Conservation (phyloP, 53 echinoderm and acorn worm genomes). For the Glandiceps talaboti region DNA sequence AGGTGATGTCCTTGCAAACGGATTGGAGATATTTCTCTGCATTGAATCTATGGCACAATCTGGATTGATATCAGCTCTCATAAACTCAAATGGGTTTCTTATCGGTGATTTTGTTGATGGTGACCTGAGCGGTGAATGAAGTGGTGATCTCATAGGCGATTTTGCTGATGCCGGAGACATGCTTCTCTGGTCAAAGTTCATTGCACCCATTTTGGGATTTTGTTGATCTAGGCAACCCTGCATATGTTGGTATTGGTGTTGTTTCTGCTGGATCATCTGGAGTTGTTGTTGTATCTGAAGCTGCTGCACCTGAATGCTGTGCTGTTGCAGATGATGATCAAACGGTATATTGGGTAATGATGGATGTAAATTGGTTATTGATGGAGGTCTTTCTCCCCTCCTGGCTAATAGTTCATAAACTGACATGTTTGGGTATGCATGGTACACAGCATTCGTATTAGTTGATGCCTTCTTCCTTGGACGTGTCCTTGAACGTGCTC, state of each 20-base stretch:
- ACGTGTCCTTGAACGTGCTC: background rate
- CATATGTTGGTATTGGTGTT: slow-evolving; percentile 27
- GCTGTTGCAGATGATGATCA: slow-evolving; percentile 10
- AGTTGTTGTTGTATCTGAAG: slow-evolving; percentile 65
- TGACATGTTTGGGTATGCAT: slow-evolving; percentile 20
- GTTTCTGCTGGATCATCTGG: slow-evolving; percentile 39
- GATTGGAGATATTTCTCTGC: background rate
- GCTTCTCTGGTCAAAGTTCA: background rate
- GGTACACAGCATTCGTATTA: slow-evolving; percentile 13
- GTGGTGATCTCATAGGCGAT: background rate
- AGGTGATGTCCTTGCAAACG: background rate
- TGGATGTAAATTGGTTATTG: background rate
- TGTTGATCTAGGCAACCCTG: slow-evolving; percentile 29
- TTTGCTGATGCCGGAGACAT: background rate
- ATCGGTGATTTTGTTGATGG: background rate
- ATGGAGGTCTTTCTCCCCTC: slow-evolving; percentile 14
- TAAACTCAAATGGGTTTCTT: background rate
- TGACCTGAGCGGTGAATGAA: background rate
- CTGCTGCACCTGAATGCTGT: slow-evolving; percentile 84
- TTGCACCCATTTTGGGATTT: slow-evolving; percentile 1
- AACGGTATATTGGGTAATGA: background rate
- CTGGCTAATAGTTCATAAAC: slow-evolving; percentile 36
- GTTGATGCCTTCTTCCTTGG: background rate
- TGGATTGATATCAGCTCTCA: background rate
- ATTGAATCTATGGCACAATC: background rate